These are phyloP conservation scores for Perca flavescens DNA, from an alignment of 2,113 vertebrate genomes.

Conservation along the genomic window DNA sequence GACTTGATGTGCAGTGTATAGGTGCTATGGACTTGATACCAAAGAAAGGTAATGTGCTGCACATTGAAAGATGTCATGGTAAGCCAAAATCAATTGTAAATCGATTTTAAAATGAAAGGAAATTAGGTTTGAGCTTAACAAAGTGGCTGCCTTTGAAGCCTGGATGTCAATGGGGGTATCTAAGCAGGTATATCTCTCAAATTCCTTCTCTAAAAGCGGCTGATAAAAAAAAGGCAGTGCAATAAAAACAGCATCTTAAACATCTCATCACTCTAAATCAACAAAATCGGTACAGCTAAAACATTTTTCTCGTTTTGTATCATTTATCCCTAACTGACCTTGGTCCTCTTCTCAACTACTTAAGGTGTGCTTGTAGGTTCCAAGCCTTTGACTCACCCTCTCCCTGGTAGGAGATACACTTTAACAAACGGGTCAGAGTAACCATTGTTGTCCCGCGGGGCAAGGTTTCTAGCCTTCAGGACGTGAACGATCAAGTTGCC, in stretches of 20 bases:
- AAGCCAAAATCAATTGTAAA: slow-evolving; percentile 69
- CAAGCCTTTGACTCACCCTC: slow-evolving; percentile 89
- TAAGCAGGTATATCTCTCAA: background rate
- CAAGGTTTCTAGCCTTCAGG: slow-evolving; percentile 97
- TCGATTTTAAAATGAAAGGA: slow-evolving; percentile 71
- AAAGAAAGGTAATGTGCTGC: slow-evolving; percentile 42
- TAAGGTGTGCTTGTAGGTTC: slow-evolving; percentile 11
- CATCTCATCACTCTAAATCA: background rate
- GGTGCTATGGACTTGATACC: slow-evolving; percentile 35
- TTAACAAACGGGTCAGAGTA: slow-evolving; percentile 99
- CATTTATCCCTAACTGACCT: background rate
- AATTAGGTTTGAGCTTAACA: slow-evolving; percentile 42
- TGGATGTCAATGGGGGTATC: slow-evolving; percentile 27
- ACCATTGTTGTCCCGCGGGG: slow-evolving; percentile 93
- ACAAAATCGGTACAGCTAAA: background rate
- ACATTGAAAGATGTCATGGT: slow-evolving; percentile 65
- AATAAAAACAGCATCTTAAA: background rate
- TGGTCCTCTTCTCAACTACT: slow-evolving; percentile 19
- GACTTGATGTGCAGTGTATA: slow-evolving; percentile 26
- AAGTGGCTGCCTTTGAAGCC: slow-evolving; percentile 29
- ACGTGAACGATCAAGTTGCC: slow-evolving; percentile 98
- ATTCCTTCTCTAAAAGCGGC: background rate
- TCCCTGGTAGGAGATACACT: slow-evolving; percentile 97
- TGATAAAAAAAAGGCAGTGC: slow-evolving; percentile 2
- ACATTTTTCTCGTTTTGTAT: background rate